Percentiles rank a stretch among this genome's conserved stretches.
These are phyloP conservation scores for Ochotona curzoniae DNA, from an alignment of 2,113 vertebrate species.

Conservation along the genomic window DNA sequence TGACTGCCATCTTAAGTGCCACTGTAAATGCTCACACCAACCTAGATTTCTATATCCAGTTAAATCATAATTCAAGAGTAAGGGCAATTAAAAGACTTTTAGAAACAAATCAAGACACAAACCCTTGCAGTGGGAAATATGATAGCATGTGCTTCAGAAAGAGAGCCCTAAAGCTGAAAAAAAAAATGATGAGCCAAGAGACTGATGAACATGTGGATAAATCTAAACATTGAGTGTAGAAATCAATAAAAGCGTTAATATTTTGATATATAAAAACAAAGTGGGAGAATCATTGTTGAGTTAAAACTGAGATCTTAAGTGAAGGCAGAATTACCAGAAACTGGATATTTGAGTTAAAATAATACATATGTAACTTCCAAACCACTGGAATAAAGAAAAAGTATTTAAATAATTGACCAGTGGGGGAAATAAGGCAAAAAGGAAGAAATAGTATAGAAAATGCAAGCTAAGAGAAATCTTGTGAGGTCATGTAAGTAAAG, in stretches of 20 bases:
- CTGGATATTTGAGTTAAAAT: not conserved
- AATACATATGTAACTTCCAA: constrained; percentile 25
- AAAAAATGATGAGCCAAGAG: not conserved
- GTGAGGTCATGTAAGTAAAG: constrained; percentile 26
- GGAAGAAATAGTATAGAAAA: not conserved
- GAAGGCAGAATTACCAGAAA: not conserved
- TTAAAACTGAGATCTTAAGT: constrained; percentile 26
- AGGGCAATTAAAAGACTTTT: not conserved
- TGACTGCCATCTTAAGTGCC: too few relatives aligned
- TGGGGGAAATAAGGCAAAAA: not conserved
- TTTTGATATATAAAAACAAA: not conserved
- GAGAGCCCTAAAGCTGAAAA: not conserved
- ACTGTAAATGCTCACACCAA: not conserved
- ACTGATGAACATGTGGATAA: not conserved
- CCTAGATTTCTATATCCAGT: not conserved
- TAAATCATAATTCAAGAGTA: constrained; percentile 19
- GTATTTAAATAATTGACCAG: not conserved
- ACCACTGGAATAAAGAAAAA: not conserved
- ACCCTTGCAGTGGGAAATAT: not conserved
- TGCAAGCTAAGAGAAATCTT: not conserved
- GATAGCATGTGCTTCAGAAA: not conserved
- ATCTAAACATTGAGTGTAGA: not conserved
- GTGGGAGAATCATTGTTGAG: not conserved
- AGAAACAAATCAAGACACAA: constrained; percentile 30
- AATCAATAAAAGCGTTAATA: not conserved